Evolutionary conservation across 2,797 vertebrate species (phyloP).

Genomic region (Picus viridis): DNA sequence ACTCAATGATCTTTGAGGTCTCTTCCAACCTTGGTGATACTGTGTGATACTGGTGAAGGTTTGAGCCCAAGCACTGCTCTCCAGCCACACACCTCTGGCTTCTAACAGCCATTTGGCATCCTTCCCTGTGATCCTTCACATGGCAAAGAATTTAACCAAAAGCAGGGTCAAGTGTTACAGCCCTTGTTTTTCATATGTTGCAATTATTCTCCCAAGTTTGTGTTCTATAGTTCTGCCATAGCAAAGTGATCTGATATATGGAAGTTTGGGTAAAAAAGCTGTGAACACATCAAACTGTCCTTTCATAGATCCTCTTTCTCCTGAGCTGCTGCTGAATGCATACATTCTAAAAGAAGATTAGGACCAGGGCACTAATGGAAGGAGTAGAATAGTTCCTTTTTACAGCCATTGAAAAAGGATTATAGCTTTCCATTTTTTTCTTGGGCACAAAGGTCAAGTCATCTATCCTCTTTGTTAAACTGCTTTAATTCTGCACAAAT

Average conservation of each 20-base stretch:
- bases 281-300: rapidly evolving
- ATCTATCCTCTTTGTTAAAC: constrained; percentile 7
- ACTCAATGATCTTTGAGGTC: too few species aligned
- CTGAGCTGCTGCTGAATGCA: neutral
- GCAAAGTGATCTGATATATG: neutral
- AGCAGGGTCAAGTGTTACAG: neutral
- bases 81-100: neutral
- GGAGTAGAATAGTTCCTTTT: constrained; percentile 34
- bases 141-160: neutral
- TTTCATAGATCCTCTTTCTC: neutral
- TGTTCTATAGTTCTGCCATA: neutral
- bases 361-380: constrained; percentile 24
- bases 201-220: neutral
- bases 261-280: neutral
- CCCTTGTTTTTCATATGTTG: neutral
- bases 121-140: rapidly evolving
- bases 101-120: neutral
- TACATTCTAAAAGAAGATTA: neutral
- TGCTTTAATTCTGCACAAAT: constrained; percentile 29
- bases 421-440: constrained; percentile 16
- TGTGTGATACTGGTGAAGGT: neutral
- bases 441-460: constrained; percentile 20
- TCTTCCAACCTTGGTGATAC: too few species aligned
- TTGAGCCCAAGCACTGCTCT: neutral
- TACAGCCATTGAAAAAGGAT: constrained; percentile 22